These are phyloP conservation scores for Polyergus mexicanus DNA, from an alignment of 1,140 invertebrate species.

Conservation along the genomic window DNA sequence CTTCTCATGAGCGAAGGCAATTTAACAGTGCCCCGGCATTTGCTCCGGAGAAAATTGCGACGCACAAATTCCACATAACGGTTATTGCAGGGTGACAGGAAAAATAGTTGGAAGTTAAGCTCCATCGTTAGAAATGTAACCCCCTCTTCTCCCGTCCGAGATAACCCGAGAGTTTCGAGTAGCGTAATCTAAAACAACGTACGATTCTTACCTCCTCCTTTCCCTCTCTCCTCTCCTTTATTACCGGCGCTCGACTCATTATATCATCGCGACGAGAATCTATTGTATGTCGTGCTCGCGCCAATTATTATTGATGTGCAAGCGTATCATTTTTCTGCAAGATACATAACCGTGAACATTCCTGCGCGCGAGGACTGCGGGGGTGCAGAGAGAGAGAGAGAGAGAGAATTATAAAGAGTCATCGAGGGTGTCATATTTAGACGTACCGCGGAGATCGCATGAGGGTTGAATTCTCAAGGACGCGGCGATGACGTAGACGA, in stretches of 20 bases:
- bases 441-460: conserved; percentile 15
- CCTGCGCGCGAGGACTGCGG: background rate
- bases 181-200: background rate
- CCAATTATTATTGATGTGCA: background rate
- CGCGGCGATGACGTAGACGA: conserved; percentile 63
- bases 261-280: background rate
- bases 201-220: background rate
- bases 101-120: conserved; percentile 11
- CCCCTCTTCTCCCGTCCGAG: too few species aligned
- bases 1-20: conserved; percentile 42
- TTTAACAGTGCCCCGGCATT: conserved; percentile 31
- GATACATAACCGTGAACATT: background rate
- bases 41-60: conserved; percentile 56
- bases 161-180: background rate
- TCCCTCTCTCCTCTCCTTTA: too few species aligned
- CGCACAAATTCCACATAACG: conserved; percentile 54
- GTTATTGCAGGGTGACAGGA: conserved; percentile 42
- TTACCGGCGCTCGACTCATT: background rate
- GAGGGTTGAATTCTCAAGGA: conserved; percentile 69
- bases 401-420: conserved; percentile 19
- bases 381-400: background rate
- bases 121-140: background rate
- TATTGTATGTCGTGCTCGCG: background rate
- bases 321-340: background rate
- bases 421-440: conserved; percentile 47